Evolutionary conservation across 2,113 vertebrate genomes (phyloP), one percentile per base, ranked within the genome.

Genomic region (Turdus rufiventris): DNA sequence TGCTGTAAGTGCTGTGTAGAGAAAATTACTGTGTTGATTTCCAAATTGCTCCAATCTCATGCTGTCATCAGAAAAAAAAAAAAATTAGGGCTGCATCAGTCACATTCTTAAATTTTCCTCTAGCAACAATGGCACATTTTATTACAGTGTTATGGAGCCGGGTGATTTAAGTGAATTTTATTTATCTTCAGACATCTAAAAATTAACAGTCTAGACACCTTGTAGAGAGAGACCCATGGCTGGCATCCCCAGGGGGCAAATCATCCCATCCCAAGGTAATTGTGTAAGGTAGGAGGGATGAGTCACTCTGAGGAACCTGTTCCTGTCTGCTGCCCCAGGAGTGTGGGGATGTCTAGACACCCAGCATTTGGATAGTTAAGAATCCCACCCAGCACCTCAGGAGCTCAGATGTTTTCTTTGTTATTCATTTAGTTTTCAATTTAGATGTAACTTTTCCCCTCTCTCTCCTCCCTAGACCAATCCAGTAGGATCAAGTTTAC

Each of bases 131-230:
- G 9, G 26, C 54, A 50, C 2, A 0, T 18, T 60, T 42, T 56
- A 45, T 63, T 79, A 48, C 56, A 47, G 14, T 19, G 33, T 62
- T 57, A 42, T 0, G 25, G 1, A 19, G 42, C 63, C 34, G 56
- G 12, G 20, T 73, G 47, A 50, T 45, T 48, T 68, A 82, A 65
- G 72, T 56, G 2, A 56, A 53, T 70, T 77, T 61, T 26, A 26
- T 53, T 92, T 93, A 94, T 96, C 91, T 89, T 73, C 72, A 96
- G 91, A 70, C 89, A 77, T 88, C 86, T 86, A 2, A 80, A 88
- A 92, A 73, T 88, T 13, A 91, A 72, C 76, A 92, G 87, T 94
- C 87, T 95, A 92, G 93, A 91, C 40, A 0, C 61, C 51, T 74
- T 29, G 18, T 9, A 40, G 34, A 75, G 72, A 20, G 31, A 79